Evolutionary conservation across 23 tunicate genomes (phyloP), one percentile per base, ranked within the genome.

Genomic region (Clavelina lepadiformis): DNA sequence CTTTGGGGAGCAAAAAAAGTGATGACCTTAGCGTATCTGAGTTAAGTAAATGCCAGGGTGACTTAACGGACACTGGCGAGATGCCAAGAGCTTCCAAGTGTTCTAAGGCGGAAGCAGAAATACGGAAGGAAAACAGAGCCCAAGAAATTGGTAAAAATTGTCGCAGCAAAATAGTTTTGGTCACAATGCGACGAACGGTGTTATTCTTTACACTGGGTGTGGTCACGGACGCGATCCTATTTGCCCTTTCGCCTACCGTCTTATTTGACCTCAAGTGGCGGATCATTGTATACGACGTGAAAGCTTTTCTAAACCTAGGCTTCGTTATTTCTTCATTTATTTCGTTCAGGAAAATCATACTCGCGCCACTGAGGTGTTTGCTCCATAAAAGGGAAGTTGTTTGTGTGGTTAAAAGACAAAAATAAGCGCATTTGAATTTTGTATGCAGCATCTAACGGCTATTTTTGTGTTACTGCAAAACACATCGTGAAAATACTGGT

Each of bases 291-390:
- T 35, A 63, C 26, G 68, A 63, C 24, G 31, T 63, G 3, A 63
- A 63, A 3, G 68, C 29, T 27, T 18, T 63, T 8, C 5, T 63
- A 4, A 63, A 63, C 38, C 5, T 63, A 35, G 36, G 36, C 20
- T 63, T 63, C 19, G 68, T 63, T 35, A 7, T 63, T 11, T 35
- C 38, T 35, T 63, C 68, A 36, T 63, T 63, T 63, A 21, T 28
- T 35, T 63, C 68, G 49, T 37, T 19, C 23, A 63, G 38, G 38
- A 15, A 22, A 63, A 63, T 63, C 7, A 11, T 53, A 20, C n/a
- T 20, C 6, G 6, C 59, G 21, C 23, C 23, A n/a, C n/a, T n/a
- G n/a, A n/a, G n/a, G n/a, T n/a, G n/a, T n/a, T n/a, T n/a, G n/a
- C n/a, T n/a, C n/a, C n/a, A n/a, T n/a, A n/a, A n/a, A n/a, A n/a